These are phyloP conservation scores for Ceratina australensis DNA, from an alignment of 1,140 invertebrate species.

Conservation along the genomic window DNA sequence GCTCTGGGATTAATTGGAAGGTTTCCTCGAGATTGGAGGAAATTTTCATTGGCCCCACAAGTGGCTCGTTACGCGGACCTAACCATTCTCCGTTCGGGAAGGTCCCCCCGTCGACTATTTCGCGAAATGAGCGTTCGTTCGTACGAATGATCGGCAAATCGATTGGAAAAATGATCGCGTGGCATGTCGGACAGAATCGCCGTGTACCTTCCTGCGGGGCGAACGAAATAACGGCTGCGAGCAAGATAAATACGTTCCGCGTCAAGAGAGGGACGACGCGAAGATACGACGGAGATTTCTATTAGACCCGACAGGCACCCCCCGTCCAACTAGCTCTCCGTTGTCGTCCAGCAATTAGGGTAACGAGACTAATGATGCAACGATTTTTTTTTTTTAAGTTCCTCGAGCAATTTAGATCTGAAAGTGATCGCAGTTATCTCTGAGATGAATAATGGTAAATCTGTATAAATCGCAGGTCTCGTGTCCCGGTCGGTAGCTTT, in stretches of 20 bases:
- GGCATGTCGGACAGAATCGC: conserved; percentile 11
- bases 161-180: conserved; percentile 42
- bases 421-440: no score
- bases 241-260: conserved; percentile 23
- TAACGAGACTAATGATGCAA: background rate
- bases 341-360: background rate
- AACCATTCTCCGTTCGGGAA: background rate
- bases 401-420: no score
- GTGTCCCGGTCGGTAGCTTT: background rate
- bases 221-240: conserved; percentile 26
- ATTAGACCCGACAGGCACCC: background rate
- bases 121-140: conserved; percentile 13
- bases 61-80: conserved; percentile 20
- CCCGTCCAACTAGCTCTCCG: background rate
- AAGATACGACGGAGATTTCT: conserved; percentile 21
- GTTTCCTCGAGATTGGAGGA: background rate
- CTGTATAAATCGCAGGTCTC: no score
- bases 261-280: background rate
- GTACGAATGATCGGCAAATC: conserved; percentile 42
- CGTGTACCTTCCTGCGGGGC: conserved; percentile 6
- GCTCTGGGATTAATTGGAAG: no score
- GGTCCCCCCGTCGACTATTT: conserved; percentile 9
- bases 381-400: no score
- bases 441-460: no score
- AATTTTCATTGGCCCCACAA: conserved; percentile 26